Evolutionary conservation across 2,113 vertebrate genomes (phyloP).

Genomic region (Rattus norvegicus): GRCr8 NC_086037.1:33858001-33858500

Average conservation of each 20-base stretch:
- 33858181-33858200: not conserved
- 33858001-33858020: not conserved
- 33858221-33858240: not conserved
- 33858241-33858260: not conserved
- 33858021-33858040: not conserved
- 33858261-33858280: not conserved
- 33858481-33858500: not conserved
- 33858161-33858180: not conserved
- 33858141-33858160: not conserved
- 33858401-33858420: not conserved
- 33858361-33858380: not conserved
- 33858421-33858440: not conserved
- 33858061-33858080: not conserved
- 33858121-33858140: not conserved
- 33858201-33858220: not conserved
- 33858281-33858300: not conserved
- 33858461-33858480: not conserved
- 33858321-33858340: not conserved
- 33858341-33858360: not conserved
- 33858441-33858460: not conserved
- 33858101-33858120: not conserved
- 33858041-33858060: fast-evolving
- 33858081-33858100: not conserved
- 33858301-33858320: not conserved
- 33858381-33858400: not conserved